Conservation (phyloP, 1,140 invertebrate genomes). For the Apis mellifera region DNA sequence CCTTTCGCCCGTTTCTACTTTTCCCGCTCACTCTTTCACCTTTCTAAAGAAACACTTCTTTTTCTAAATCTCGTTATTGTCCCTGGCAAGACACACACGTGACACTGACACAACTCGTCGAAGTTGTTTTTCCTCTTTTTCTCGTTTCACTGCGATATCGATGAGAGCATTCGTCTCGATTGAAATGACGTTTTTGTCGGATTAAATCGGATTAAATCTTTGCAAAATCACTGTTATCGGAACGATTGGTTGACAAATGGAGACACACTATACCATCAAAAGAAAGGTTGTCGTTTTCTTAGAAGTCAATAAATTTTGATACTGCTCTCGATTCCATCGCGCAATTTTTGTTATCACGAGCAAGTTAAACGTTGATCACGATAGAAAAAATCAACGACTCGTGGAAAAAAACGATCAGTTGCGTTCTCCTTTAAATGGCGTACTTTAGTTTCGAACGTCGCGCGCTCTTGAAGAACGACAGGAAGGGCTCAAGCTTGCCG, state of each 20-base stretch:
- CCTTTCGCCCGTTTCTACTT: conserved; percentile 11
- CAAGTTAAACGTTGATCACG: background rate
- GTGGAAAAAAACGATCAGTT: background rate
- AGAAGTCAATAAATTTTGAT: background rate
- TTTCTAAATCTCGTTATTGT: conserved; percentile 36
- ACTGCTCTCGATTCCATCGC: background rate
- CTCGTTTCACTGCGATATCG: background rate
- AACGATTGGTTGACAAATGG: background rate
- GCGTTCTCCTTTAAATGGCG: background rate
- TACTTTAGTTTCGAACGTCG: conserved; percentile 12
- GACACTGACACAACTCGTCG: conserved; percentile 26
- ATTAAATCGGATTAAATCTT: background rate
- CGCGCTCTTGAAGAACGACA: conserved; percentile 26
- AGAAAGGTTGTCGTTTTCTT: background rate
- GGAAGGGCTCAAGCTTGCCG: conserved; percentile 17
- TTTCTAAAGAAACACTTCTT: conserved; percentile 26
- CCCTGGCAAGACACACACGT: conserved; percentile 27
- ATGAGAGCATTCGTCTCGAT: conserved; percentile 1
- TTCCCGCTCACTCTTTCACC: conserved; percentile 6
- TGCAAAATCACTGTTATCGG: background rate
- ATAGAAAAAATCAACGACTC: background rate
- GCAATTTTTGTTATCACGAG: background rate
- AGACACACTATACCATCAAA: background rate
- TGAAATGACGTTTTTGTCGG: background rate
- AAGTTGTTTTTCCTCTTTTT: background rate